Evolutionary conservation across 1,140 invertebrate species (phyloP).

Genomic region (Lamellibrachia luymesi): DNA sequence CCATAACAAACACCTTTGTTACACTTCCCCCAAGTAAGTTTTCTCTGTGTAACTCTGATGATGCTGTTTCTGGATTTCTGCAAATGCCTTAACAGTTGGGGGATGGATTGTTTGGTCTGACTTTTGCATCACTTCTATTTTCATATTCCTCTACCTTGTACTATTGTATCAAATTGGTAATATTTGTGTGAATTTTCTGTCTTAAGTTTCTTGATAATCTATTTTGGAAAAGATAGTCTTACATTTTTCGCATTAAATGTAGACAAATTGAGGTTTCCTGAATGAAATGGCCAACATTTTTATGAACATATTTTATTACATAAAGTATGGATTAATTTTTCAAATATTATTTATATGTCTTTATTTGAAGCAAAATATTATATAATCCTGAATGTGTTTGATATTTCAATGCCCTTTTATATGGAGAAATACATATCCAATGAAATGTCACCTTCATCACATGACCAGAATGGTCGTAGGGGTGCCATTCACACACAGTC

Average conservation of each 20-base stretch:
- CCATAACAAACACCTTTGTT: too few species aligned
- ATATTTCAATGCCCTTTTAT: background rate
- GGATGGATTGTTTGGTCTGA: background rate
- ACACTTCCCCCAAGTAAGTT: too few species aligned
- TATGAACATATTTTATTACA: background rate
- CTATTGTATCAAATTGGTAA: too few species aligned
- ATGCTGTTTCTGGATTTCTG: too few species aligned
- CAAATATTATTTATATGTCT: background rate
- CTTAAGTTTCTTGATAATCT: too few species aligned
- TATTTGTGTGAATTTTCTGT: too few species aligned
- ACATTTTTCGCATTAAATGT: background rate
- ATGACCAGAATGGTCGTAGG: too few species aligned
- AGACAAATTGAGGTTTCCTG: background rate
- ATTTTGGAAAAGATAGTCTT: too few species aligned
- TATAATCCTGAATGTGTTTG: background rate
- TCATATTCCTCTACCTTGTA: background rate
- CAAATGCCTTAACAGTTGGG: too few species aligned
- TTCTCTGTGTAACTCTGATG: too few species aligned
- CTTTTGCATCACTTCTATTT: background rate
- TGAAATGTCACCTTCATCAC: too few species aligned
- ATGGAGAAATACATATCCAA: background rate
- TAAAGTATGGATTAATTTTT: background rate
- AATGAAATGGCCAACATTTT: background rate
- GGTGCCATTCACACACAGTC: too few species aligned
- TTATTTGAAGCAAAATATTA: background rate